Base-by-base conservation (phyloP, 2,113 vertebrate genomes). In the Notothenia coriiceps region DNA sequence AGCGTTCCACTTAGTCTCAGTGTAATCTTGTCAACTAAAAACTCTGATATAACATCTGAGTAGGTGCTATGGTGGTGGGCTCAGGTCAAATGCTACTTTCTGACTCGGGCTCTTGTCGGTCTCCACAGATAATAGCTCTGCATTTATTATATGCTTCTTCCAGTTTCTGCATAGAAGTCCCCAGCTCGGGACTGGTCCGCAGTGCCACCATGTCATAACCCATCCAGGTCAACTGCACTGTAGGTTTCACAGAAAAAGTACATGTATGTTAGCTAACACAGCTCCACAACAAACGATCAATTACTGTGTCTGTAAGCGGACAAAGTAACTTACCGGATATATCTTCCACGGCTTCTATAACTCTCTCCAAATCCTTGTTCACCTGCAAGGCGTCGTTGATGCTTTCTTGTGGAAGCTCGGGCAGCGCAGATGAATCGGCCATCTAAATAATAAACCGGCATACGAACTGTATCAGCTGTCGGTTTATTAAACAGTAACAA, bases 141-240 rank as follows among this genome's bases (percentile, higher is more conserved):
- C 97, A 98, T 20, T 74, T 89, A 10, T 89, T 72, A 61, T 93
- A 95, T 14, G 91, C 94, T 0, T 94, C 92, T 46, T 96, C 86
- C 82, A 98, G 86, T 5, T 55, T 84, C 74, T 49, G 88, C 92
- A 96, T 72, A 20, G 93, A 91, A 9, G 79, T 88, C 7, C 57
- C 64, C 75, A 96, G 78, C 3, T 94, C 88, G 17, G 96, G 96
- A 84, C 92, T 92, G 70, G 95, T 96, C 18, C 95, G 92, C 50
- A 96, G 82, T 4, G 94, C 91, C 46, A 95, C 93, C 91, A 95
- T 94, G 85, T 97, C 94, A 1, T 97, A 97, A 2, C 92, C 87
- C 95, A 97, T 95, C 95, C 94, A 97, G 0, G 95, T 92, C 54
- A 95, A 77, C 63, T 94, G 94, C 76, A 96, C 98, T 99, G 46